Conservation (phyloP, 2,888 invertebrate genomes). For the Ametastegia equiseti region DNA sequence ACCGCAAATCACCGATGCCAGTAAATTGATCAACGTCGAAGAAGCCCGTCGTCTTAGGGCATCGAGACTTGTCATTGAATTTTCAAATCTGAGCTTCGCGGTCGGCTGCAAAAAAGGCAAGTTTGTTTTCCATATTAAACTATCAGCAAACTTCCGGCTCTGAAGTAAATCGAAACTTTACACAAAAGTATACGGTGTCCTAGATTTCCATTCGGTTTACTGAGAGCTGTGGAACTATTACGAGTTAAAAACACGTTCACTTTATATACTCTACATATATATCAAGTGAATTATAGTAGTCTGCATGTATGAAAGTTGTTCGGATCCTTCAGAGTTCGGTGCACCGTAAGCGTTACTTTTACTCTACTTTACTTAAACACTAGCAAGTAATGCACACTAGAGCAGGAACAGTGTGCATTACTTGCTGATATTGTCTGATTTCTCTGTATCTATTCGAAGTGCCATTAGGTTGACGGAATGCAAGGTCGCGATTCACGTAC, state of each 20-base stretch:
- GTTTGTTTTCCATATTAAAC: background rate
- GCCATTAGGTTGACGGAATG: too few relatives aligned
- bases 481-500: too few relatives aligned
- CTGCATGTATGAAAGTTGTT: background rate
- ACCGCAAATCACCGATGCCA: slow-evolving; percentile 47
- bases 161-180: background rate
- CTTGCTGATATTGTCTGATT: too few relatives aligned
- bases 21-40: slow-evolving; percentile 48
- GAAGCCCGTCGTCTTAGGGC: slow-evolving; percentile 2
- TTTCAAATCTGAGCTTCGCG: slow-evolving; percentile 55
- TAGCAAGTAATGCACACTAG: background rate
- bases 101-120: slow-evolving; percentile 54
- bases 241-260: background rate
- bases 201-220: background rate
- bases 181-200: background rate
- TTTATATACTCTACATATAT: too few relatives aligned
- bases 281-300: background rate
- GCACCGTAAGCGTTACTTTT: background rate
- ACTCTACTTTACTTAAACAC: too few relatives aligned
- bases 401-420: too few relatives aligned
- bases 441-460: too few relatives aligned
- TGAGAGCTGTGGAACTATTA: background rate
- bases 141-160: background rate
- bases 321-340: background rate
- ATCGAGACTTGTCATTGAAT: slow-evolving; percentile 52